Percentiles rank a stretch among this genome's conserved stretches.
Evolutionary conservation across 2,888 invertebrate genomes (phyloP).

Genomic region (Stenodema calcarata): DNA sequence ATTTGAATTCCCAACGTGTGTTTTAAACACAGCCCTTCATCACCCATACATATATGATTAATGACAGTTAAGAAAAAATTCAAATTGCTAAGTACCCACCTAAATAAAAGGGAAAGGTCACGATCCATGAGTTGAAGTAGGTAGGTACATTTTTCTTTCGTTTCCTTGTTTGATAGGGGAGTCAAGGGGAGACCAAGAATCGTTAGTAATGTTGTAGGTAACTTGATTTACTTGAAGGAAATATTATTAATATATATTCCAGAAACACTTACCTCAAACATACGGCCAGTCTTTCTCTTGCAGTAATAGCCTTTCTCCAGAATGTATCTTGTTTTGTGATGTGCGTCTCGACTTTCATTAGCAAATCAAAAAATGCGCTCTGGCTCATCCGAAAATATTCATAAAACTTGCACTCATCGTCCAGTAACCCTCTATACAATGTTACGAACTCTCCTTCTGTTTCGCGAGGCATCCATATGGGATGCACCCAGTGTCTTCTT

Average conservation of each 20-base stretch:
- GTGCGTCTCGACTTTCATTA: constrained; percentile 11
- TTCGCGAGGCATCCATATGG: too few relatives aligned
- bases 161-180: background rate
- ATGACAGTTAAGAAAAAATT: background rate
- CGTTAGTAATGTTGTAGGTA: background rate
- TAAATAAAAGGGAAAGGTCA: background rate
- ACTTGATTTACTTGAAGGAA: background rate
- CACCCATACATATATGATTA: background rate
- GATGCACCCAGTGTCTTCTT: too few relatives aligned
- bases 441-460: too few relatives aligned
- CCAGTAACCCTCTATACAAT: too few relatives aligned
- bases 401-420: constrained; percentile 14
- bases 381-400: constrained; percentile 20
- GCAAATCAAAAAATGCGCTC: background rate
- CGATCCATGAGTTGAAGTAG: background rate
- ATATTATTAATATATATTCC: background rate
- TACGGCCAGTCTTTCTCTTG: constrained; percentile 26
- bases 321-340: background rate
- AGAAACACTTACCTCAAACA: background rate
- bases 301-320: constrained; percentile 14
- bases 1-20: constrained; percentile 25
- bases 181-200: background rate
- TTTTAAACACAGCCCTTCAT: background rate
- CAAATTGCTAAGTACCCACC: background rate
- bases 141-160: background rate